Conservation (phyloP, 2,888 invertebrate genomes). For the Microplitis deprimator region DNA sequence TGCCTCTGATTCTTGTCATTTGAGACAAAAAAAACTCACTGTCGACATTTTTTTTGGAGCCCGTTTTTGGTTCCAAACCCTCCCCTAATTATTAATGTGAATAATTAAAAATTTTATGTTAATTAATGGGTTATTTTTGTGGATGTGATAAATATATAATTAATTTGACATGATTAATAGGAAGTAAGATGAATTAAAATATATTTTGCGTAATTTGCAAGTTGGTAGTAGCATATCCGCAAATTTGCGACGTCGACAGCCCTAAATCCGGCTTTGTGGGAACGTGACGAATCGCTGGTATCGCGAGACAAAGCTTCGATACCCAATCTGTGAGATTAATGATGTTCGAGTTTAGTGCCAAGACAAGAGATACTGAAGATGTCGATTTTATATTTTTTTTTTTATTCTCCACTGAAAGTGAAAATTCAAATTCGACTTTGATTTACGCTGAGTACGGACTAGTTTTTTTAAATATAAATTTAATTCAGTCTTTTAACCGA, state of each 20-base stretch:
- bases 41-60: no score
- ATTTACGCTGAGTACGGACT: background rate
- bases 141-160: background rate
- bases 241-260: slow-evolving; percentile 8
- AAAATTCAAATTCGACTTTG: background rate
- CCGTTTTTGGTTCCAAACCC: no score
- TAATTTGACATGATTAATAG: background rate
- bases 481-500: background rate
- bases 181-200: background rate
- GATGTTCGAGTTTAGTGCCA: slow-evolving; percentile 25
- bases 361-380: slow-evolving; percentile 21
- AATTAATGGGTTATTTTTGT: no score
- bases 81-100: no score
- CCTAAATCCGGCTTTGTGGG: slow-evolving; percentile 7
- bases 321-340: slow-evolving; percentile 36
- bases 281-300: slow-evolving; percentile 27
- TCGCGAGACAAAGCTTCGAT: slow-evolving; percentile 31
- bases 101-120: no score
- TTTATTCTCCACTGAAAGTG: background rate
- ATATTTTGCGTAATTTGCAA: slow-evolving; percentile 1
- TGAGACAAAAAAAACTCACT: no score
- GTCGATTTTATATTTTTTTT: slow-evolving; percentile 21
- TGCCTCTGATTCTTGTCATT: no score
- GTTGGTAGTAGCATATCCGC: background rate
- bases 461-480: no score